These are phyloP conservation scores for Amblyopsis hoosieri DNA, from an alignment of 2,797 vertebrate genomes.

Conservation along the genomic window DNA sequence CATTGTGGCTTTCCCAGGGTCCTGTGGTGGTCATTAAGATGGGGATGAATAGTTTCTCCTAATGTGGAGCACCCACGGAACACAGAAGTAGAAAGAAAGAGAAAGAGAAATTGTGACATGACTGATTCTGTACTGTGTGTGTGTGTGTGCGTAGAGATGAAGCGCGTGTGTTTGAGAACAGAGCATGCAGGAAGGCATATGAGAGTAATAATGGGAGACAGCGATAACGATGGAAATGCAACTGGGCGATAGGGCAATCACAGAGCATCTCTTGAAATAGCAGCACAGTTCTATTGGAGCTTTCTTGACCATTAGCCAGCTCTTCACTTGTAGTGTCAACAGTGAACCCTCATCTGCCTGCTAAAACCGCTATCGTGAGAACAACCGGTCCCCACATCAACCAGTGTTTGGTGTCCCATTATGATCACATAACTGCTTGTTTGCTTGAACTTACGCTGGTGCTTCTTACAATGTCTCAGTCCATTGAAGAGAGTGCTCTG, in stretches of 20 bases:
- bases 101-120: conserved; percentile 18
- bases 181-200: conserved; percentile 1
- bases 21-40: conserved; percentile 77
- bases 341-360: neutral
- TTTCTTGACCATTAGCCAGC: neutral
- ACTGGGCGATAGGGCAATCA: conserved; percentile 38
- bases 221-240: conserved; percentile 26
- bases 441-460: neutral
- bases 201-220: conserved; percentile 46
- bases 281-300: conserved; percentile 6
- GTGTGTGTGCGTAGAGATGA: neutral
- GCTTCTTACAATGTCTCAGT: neutral
- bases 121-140: conserved; percentile 6
- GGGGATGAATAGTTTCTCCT: conserved; percentile 42
- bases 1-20: conserved; percentile 60
- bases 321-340: conserved; percentile 10
- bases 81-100: conserved; percentile 20
- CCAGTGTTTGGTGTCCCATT: neutral
- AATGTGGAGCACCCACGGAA: conserved; percentile 20
- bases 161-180: neutral
- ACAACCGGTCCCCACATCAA: neutral
- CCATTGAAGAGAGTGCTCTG: neutral
- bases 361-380: conserved; percentile 1
- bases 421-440: conserved; percentile 13
- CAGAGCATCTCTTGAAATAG: conserved; percentile 30